Conservation (phyloP, 2,888 invertebrate genomes). For the Ommatoiulus sabulosus region DNA sequence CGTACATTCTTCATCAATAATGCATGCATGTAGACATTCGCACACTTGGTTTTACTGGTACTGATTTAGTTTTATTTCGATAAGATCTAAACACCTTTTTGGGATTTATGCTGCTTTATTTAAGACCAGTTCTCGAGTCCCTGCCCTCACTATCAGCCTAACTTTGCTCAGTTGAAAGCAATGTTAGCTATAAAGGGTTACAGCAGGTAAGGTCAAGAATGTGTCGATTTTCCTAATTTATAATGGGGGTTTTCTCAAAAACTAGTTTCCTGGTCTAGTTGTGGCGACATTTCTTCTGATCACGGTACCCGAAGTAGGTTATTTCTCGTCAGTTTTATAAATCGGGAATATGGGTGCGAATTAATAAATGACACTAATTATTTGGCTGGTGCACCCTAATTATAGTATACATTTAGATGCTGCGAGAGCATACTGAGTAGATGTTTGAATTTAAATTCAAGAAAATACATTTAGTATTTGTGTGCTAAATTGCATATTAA, state of each 20-base stretch:
- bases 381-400: not conserved
- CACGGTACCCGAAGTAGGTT: not conserved
- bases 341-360: not conserved
- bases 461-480: no score
- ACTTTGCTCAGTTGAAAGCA: not conserved
- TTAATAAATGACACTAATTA: not conserved
- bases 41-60: no score
- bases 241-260: not conserved
- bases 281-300: not conserved
- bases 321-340: not conserved
- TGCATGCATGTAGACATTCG: no score
- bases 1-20: not conserved
- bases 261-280: conserved; percentile 7
- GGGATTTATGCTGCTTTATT: not conserved
- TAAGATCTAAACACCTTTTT: not conserved
- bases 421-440: not conserved
- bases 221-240: not conserved
- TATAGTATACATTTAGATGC: no score
- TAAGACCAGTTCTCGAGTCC: not conserved
- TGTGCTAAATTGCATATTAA: no score
- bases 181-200: not conserved
- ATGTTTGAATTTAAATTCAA: not conserved
- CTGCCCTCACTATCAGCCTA: not conserved
- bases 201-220: not conserved
- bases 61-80: not conserved